A percentile compares a stretch with the other conserved stretches of the same genome.
These are phyloP conservation scores for Pocillopora verrucosa DNA, from an alignment of 64 coral and sea anemone species.

Conservation along the genomic window DNA sequence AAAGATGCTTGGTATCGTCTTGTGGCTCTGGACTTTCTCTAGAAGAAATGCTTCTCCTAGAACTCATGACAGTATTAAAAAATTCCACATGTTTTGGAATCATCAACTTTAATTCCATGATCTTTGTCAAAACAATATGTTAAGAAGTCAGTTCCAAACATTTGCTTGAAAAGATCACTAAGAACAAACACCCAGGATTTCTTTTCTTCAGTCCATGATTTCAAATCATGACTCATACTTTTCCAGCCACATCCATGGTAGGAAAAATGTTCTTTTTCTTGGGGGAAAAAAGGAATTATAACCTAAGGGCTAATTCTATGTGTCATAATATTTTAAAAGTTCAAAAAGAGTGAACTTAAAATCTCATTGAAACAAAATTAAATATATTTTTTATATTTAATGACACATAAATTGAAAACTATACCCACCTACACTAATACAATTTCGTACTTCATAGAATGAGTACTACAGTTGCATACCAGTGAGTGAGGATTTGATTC, in stretches of 20 bases:
- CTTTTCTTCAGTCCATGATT: conserved; percentile 44
- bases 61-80: conserved; percentile 25
- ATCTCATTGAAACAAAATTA: not conserved
- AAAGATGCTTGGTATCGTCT: not conserved
- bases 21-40: not conserved
- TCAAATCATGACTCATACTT: not conserved
- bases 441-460: not conserved
- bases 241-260: conserved; percentile 64
- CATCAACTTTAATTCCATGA: conserved; percentile 28
- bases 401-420: no score
- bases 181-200: conserved; percentile 31
- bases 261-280: conserved; percentile 40
- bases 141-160: conserved; percentile 54
- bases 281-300: not conserved
- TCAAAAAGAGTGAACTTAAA: not conserved
- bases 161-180: conserved; percentile 32
- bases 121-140: conserved; percentile 40
- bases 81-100: not conserved
- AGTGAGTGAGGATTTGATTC: conserved; percentile 50
- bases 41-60: conserved; percentile 8
- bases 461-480: not conserved
- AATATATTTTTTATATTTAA: no score
- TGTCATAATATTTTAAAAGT: not conserved
- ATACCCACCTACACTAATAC: conserved; percentile 8
- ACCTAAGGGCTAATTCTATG: not conserved